phyloP scores from a whole-genome alignment of 2,888 invertebrate genomes.

The Andrena fulva region DNA sequence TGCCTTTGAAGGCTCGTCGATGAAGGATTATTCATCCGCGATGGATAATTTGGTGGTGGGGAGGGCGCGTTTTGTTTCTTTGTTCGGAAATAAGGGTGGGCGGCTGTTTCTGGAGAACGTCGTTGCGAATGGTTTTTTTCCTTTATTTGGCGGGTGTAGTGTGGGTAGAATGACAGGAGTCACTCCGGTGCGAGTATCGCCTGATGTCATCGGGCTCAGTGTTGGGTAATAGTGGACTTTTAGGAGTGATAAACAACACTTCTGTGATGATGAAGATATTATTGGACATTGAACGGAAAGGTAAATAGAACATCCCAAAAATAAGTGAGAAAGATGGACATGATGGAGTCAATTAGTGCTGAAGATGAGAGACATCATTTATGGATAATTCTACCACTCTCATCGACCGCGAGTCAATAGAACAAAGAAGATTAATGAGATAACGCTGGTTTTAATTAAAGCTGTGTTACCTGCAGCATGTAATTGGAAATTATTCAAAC shows the following conservation, averaged over 20 bases:
- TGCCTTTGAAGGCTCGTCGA: slow-evolving; percentile 59
- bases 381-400: too few species aligned
- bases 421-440: too few species aligned
- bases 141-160: not conserved
- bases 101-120: slow-evolving; percentile 42
- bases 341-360: too few species aligned
- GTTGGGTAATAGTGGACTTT: too few species aligned
- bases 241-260: too few species aligned
- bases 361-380: too few species aligned
- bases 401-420: too few species aligned
- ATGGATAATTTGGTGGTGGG: slow-evolving; percentile 52
- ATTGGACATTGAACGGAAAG: too few species aligned
- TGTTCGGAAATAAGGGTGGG: slow-evolving; percentile 27
- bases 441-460: not conserved
- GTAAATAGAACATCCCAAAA: too few species aligned
- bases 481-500: slow-evolving; percentile 4
- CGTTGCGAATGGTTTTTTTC: not conserved
- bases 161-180: not conserved
- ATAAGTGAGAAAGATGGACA: too few species aligned
- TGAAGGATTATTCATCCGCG: slow-evolving; percentile 57
- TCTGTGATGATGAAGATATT: too few species aligned
- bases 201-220: not conserved
- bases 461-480: not conserved
- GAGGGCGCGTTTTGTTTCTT: slow-evolving; percentile 49
- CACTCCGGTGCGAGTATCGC: not conserved